Evolutionary conservation across 2,113 vertebrate genomes (phyloP), one percentile per base, ranked within the genome.

Genomic region (Rhadina sibilatrix): DNA sequence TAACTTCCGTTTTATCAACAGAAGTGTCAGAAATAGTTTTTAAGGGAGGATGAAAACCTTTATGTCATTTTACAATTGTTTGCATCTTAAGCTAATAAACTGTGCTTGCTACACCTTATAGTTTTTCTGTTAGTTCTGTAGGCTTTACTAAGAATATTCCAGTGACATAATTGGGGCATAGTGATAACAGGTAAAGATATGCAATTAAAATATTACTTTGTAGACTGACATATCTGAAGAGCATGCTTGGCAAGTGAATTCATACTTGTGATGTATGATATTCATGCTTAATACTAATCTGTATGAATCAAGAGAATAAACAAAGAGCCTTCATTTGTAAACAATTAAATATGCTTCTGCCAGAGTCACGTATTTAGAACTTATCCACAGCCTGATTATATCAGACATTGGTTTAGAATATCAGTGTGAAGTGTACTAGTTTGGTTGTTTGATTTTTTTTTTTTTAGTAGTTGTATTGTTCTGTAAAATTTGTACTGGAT

Each of bases 201-300:
- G 44, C 91, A 97, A 80, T 96, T 96, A 97, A 97, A 96, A 92
- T 97, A 87, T 74, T 96, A 76, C 61, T 92, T 50, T 94, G 84
- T 85, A 96, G 92, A 96, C 83, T 96, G 95, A 96, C 94, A 97
- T 83, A 95, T 96, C 94, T 97, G 95, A 91, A 79, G 61, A 94
- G 72, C 80, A 91, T 89, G 44, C 70, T 53, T 95, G 92, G 77
- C 93, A 97, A 90, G 68, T 92, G 82, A 93, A 70, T 95, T 84
- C 71, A 52, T 84, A 84, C 35, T 66, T 96, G 25, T 87, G 84
- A 93, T 96, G 71, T 96, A 75, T 97, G 66, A 92, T 93, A 95
- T 93, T 97, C 86, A 11, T 93, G 82, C 76, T 92, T 47, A 38
- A 91, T 90, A 78, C 84, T 94, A 96, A 84, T 90, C 79, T 91